A percentile compares a stretch with the other conserved stretches of the same genome.
Evolutionary conservation across 2,888 invertebrate genomes (phyloP).

Genomic region (Lypha dubia): DNA sequence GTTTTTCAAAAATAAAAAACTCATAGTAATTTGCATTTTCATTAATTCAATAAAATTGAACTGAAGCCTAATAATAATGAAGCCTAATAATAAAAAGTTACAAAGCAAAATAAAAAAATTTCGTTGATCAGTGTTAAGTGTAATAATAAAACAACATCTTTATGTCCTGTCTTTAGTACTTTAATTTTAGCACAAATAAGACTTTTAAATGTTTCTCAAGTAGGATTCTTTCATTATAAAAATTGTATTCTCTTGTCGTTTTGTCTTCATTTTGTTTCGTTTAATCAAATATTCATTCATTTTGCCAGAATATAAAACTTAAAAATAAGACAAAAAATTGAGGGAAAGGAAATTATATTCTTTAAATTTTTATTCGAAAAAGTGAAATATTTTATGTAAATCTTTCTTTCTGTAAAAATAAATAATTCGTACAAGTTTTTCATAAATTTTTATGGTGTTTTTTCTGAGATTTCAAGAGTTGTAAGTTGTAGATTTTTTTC

Average conservation of each 20-base stretch:
- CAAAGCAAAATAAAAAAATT: too few relatives aligned
- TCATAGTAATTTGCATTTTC: too few relatives aligned
- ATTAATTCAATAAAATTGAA: too few relatives aligned
- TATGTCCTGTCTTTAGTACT: not conserved
- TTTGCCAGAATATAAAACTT: not conserved
- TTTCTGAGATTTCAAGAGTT: too few relatives aligned
- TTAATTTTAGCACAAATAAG: not conserved
- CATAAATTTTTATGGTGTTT: not conserved
- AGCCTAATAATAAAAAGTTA: too few relatives aligned
- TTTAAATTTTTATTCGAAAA: not conserved
- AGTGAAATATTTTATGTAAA: not conserved
- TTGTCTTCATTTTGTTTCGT: not conserved
- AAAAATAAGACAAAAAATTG: not conserved
- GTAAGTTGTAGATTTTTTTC: too few relatives aligned
- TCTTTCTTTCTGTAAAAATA: not conserved
- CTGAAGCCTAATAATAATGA: too few relatives aligned
- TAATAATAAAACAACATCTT: not conserved
- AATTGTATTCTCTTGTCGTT: not conserved
- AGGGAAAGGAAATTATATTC: not conserved
- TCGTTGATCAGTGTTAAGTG: not conserved
- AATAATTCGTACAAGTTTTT: not conserved
- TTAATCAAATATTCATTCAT: not conserved
- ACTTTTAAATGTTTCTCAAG: conserved; percentile 9
- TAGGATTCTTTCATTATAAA: conserved; percentile 8
- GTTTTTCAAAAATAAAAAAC: too few relatives aligned